These are phyloP conservation scores for Halesus radiatus DNA, from an alignment of 1,140 invertebrate species.

Conservation along the genomic window DNA sequence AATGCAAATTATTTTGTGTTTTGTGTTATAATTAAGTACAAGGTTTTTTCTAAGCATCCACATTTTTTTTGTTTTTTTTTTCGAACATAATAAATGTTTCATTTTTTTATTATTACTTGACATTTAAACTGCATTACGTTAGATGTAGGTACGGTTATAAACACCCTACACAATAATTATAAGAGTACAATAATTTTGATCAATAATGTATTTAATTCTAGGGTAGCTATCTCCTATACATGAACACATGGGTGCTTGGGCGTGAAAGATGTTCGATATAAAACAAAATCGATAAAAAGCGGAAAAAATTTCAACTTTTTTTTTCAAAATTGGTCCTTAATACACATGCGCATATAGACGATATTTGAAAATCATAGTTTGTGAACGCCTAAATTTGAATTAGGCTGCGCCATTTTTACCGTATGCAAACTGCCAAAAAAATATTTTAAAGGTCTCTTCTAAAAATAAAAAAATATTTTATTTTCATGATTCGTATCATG, in stretches of 20 bases:
- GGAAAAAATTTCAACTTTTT: background rate
- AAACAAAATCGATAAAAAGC: background rate
- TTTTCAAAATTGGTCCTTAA: too few species aligned
- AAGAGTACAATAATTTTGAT: slow-evolving; percentile 47
- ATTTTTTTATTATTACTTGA: slow-evolving; percentile 31
- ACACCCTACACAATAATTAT: slow-evolving; percentile 29
- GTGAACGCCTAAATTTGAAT: too few species aligned
- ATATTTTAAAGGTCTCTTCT: background rate
- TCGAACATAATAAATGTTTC: background rate
- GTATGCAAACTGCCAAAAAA: too few species aligned
- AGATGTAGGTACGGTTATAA: slow-evolving; percentile 8
- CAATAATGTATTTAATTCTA: slow-evolving; percentile 43
- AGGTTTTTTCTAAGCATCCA: slow-evolving; percentile 23
- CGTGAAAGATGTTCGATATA: slow-evolving; percentile 33
- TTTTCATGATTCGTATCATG: background rate
- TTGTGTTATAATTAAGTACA: slow-evolving; percentile 25
- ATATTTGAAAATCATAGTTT: background rate
- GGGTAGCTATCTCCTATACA: slow-evolving; percentile 12
- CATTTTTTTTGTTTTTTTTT: slow-evolving; percentile 29
- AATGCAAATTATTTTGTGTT: background rate
- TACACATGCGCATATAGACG: background rate
- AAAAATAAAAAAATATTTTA: background rate
- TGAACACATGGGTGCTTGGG: slow-evolving; percentile 38
- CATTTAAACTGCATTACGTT: slow-evolving; percentile 37
- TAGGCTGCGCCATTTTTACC: too few species aligned